Evolutionary conservation across 2,113 vertebrate genomes (phyloP).

Genomic region (Heterotilapia buettikoferi): DNA sequence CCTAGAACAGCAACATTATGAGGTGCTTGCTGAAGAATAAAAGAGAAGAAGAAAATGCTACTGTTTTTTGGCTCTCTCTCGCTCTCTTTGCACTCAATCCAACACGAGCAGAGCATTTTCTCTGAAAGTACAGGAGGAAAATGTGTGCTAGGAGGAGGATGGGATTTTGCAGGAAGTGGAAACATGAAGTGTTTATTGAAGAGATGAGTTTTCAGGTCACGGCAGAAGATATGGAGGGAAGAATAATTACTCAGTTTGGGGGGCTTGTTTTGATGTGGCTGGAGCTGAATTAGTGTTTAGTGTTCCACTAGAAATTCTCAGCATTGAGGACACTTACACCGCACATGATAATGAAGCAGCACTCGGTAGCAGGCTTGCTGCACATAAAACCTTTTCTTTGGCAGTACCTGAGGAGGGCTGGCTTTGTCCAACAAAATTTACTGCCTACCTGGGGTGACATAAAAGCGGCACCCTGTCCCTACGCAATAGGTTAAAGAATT

Average conservation of each 20-base stretch:
- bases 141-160: slow-evolving; percentile 4
- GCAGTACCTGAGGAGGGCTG: neutral
- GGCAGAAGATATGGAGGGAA: slow-evolving; percentile 30
- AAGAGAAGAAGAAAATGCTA: neutral
- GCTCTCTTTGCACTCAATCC: neutral
- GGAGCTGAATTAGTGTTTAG: slow-evolving; percentile 44
- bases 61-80: neutral
- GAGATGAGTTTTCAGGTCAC: slow-evolving; percentile 51
- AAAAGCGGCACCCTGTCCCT: neutral
- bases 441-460: neutral
- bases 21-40: neutral
- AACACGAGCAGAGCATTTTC: slow-evolving; percentile 10
- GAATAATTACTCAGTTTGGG: slow-evolving; percentile 53
- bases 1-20: neutral
- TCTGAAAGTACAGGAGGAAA: neutral
- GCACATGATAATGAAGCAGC: slow-evolving; percentile 33
- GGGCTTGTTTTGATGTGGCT: slow-evolving; percentile 52
- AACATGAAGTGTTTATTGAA: slow-evolving; percentile 53
- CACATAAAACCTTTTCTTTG: neutral
- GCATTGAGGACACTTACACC: slow-evolving; percentile 30
- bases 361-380: neutral
- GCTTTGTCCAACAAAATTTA: slow-evolving; percentile 4
- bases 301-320: slow-evolving; percentile 34
- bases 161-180: slow-evolving; percentile 23
- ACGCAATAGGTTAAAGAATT: neutral